phyloP scores from a whole-genome alignment of 1,140 invertebrate genomes.

The Hyles euphorbiae region DNA sequence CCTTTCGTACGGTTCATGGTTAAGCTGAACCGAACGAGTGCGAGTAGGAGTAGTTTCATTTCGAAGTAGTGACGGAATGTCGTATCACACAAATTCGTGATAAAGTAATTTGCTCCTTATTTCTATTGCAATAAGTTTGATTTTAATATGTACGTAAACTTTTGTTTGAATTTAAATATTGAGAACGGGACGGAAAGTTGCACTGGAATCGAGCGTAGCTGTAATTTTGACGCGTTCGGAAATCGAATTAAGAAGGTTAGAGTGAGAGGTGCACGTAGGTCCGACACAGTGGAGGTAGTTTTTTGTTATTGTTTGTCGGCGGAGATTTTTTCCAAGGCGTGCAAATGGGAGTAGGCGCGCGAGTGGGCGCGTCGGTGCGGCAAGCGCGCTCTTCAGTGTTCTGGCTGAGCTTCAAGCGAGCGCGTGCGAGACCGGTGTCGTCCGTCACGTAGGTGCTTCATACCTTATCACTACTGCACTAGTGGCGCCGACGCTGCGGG shows the following conservation, averaged over 20 bases:
- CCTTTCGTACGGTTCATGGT: slow-evolving; percentile 71
- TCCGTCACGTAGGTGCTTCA: slow-evolving; percentile 36
- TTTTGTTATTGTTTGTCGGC: slow-evolving; percentile 67
- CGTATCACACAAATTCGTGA: slow-evolving; percentile 17
- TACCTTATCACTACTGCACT: slow-evolving; percentile 13
- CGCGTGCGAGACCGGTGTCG: slow-evolving; percentile 54
- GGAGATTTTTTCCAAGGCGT: slow-evolving; percentile 72
- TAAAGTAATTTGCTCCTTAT: slow-evolving; percentile 27
- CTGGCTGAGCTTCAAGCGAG: slow-evolving; percentile 70
- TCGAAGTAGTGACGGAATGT: slow-evolving; percentile 23
- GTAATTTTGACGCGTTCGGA: slow-evolving; percentile 72
- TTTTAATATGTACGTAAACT: slow-evolving; percentile 5
- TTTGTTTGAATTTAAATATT: slow-evolving; percentile 29
- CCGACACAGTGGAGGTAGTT: slow-evolving; percentile 63
- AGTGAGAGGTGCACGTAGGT: slow-evolving; percentile 65
- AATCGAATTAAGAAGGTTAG: slow-evolving; percentile 74
- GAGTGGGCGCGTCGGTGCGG: slow-evolving; percentile 66
- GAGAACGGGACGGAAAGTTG: slow-evolving; percentile 63
- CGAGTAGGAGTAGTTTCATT: slow-evolving; percentile 70
- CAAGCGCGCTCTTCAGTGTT: slow-evolving; percentile 74
- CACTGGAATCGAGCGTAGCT: slow-evolving; percentile 61
- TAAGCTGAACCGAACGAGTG: slow-evolving; percentile 70
- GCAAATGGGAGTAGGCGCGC: slow-evolving; percentile 71
- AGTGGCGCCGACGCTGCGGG: slow-evolving; percentile 2
- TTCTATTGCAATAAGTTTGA: slow-evolving; percentile 7